These are phyloP conservation scores for Gobiocypris rarus DNA, from an alignment of 2,113 vertebrate species.

Conservation along the genomic window DNA sequence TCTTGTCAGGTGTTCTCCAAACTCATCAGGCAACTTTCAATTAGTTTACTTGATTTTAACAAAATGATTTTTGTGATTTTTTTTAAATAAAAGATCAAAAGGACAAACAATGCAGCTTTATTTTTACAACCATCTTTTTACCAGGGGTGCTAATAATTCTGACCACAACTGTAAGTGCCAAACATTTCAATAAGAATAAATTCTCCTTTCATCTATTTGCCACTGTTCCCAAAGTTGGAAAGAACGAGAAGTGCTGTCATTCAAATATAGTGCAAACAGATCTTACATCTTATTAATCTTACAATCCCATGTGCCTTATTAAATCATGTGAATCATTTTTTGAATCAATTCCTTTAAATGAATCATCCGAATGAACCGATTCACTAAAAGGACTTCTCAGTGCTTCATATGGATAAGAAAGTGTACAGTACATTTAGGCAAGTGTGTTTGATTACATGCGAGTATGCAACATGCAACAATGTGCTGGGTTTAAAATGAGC, in stretches of 20 bases:
- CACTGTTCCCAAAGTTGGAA: background rate
- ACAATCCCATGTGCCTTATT: too few relatives aligned
- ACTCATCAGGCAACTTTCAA: too few relatives aligned
- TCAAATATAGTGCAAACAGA: background rate
- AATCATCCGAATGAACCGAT: background rate
- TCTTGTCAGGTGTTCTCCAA: too few relatives aligned
- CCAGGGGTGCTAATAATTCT: too few relatives aligned
- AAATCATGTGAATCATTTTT: too few relatives aligned
- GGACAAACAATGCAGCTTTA: too few relatives aligned
- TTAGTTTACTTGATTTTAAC: too few relatives aligned
- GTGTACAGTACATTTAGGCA: background rate
- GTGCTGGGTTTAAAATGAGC: conserved; percentile 1
- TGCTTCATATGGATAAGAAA: background rate
- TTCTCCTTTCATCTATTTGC: background rate
- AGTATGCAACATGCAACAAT: background rate
- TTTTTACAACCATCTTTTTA: too few relatives aligned
- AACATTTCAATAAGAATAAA: background rate
- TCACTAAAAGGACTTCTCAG: background rate
- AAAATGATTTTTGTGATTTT: too few relatives aligned
- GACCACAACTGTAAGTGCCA: background rate
- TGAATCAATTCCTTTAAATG: too few relatives aligned
- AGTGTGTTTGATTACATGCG: background rate
- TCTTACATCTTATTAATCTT: too few relatives aligned
- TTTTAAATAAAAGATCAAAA: too few relatives aligned
- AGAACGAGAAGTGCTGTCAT: background rate